These are phyloP conservation scores for Thamnophis sirtalis DNA, from an alignment of 2,113 vertebrate genomes.

Conservation along the genomic window DNA sequence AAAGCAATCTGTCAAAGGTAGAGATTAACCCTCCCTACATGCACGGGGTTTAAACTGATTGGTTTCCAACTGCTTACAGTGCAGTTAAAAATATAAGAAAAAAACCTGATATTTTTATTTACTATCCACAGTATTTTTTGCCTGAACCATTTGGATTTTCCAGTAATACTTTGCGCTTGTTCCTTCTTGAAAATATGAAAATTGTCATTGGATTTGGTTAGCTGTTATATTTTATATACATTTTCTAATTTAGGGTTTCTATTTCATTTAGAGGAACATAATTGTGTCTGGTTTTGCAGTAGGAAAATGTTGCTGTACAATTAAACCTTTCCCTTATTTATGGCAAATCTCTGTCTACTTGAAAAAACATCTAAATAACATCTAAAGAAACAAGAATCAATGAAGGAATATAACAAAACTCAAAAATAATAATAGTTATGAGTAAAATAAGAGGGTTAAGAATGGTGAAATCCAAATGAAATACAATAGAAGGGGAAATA, in stretches of 20 bases:
- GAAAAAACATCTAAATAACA: background rate
- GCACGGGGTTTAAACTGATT: background rate
- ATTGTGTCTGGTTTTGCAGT: background rate
- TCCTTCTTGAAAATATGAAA: background rate
- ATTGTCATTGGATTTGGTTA: background rate
- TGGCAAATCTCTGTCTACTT: background rate
- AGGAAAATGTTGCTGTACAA: background rate
- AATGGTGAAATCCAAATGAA: too few relatives aligned
- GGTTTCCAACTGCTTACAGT: background rate
- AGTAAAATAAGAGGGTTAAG: too few relatives aligned
- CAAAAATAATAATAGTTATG: too few relatives aligned
- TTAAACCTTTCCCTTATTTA: background rate
- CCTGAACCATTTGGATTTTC: background rate
- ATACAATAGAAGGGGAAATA: too few relatives aligned
- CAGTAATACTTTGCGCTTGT: background rate
- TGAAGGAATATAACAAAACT: too few relatives aligned
- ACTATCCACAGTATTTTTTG: background rate
- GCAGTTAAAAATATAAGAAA: background rate
- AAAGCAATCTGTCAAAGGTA: background rate
- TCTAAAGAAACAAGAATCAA: too few relatives aligned
- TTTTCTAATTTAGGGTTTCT: background rate
- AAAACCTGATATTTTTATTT: background rate
- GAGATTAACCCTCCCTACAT: background rate
- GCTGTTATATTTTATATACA: background rate
- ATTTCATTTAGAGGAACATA: background rate